Base-by-base conservation (phyloP, 2,888 invertebrate species). In the Pediacus dermestoides region DNA sequence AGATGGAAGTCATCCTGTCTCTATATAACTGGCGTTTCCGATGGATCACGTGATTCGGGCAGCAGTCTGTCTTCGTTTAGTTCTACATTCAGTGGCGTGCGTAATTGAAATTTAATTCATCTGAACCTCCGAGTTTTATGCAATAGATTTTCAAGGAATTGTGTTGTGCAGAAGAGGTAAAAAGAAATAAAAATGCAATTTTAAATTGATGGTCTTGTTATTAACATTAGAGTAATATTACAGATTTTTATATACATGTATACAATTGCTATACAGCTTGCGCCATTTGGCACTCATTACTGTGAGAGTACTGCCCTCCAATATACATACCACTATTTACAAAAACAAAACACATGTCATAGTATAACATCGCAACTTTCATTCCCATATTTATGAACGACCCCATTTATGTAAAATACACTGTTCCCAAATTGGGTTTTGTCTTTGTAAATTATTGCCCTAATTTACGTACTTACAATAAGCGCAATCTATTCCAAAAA, bases 21-120 rank as follows among this genome's bases (percentile, higher is more conserved):
- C 57, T 60, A 56, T 75, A 75, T 77, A 77, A 77, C 75, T 74
- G 72, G 73, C 74, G 74, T 73, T 67, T 72, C 72, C 73, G 72
- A 28, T 14, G 9, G 4, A 25, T 25, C 25, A 25, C 25, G 28
- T 28, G 28, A 4, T 14, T 28, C 28, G 3, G 7, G 21, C 21
- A 6, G n/a, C 6, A 6, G 21, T 18, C 21, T 7, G 21, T 18
- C 21, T n/a, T 18, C 21, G n/a, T 7, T n/a, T 18, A 18, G 21
- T 18, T n/a, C n/a, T 7, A 6, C 21, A 18, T n/a, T 7, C 21
- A 18, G 21, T 18, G 21, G 21, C 21, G 21, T 18, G 6, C 21
- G 21, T 18, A 18, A 18, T 18, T 7, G n/a, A n/a, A n/a, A 18
- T 18, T 6, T n/a, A 18, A 18, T 18, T 18, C 21, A 18, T 25